Evolutionary conservation across 2,113 vertebrate genomes (phyloP).

Genomic region (Leptobrachium ailaonicum): DNA sequence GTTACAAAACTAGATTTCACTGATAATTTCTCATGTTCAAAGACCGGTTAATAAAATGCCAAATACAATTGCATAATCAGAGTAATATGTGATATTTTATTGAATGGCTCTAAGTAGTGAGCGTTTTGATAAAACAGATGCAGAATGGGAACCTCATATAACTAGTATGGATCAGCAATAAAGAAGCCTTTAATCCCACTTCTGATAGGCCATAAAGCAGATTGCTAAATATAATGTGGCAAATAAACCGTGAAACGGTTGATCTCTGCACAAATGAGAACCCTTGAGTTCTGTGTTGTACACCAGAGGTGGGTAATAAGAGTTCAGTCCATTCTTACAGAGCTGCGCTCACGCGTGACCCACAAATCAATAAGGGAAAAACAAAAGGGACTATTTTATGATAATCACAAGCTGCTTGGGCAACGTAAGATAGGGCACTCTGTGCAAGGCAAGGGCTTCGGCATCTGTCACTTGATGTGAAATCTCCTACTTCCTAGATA

Average conservation of each 20-base stretch:
- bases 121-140: not conserved
- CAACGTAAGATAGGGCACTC: conserved; percentile 36
- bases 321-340: conserved; percentile 27
- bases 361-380: conserved; percentile 50
- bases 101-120: not conserved
- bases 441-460: conserved; percentile 38
- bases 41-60: too few species aligned
- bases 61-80: too few species aligned
- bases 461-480: conserved; percentile 2
- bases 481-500: conserved; percentile 22
- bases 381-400: conserved; percentile 38
- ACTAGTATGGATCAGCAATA: not conserved
- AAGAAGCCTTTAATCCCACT: conserved; percentile 31
- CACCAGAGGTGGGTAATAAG: conserved; percentile 22
- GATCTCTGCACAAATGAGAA: conserved; percentile 13
- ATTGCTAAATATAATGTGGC: conserved; percentile 12
- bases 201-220: conserved; percentile 1
- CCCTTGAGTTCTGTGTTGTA: conserved; percentile 2
- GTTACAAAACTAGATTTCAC: too few species aligned
- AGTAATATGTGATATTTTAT: too few species aligned
- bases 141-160: conserved; percentile 1
- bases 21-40: too few species aligned
- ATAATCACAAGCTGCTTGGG: conserved; percentile 45
- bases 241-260: conserved; percentile 35
- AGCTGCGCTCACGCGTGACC: conserved; percentile 37